These are phyloP conservation scores for Serripes groenlandicus DNA, from an alignment of 2,888 invertebrate genomes.

Conservation along the genomic window DNA sequence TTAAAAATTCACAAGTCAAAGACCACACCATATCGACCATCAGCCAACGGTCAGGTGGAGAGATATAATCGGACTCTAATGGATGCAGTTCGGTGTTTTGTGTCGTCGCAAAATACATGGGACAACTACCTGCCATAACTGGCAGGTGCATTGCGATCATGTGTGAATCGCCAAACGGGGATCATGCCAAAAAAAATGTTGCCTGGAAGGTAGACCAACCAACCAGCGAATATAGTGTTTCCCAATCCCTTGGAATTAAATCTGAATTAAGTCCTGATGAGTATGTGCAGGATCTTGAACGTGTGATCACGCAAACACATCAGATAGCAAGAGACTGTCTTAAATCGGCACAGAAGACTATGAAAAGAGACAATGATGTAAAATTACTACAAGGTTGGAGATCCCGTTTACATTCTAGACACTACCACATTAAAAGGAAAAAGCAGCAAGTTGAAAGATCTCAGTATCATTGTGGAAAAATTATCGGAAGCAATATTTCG, in stretches of 20 bases:
- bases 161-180: no score
- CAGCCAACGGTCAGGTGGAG: no score
- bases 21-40: constrained; percentile 39
- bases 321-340: constrained; percentile 12
- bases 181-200: no score
- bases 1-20: constrained; percentile 28
- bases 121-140: no score
- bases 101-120: no score
- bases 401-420: constrained; percentile 40
- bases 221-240: constrained; percentile 24
- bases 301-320: constrained; percentile 16
- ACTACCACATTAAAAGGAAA: constrained; percentile 16
- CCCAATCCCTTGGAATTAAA: neutral
- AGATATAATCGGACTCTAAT: no score
- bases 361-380: constrained; percentile 50
- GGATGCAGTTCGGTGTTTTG: no score
- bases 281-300: constrained; percentile 8
- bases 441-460: constrained; percentile 48
- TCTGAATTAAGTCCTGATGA: constrained; percentile 2
- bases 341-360: neutral
- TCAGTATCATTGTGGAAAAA: constrained; percentile 41
- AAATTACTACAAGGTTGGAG: constrained; percentile 34
- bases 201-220: constrained; percentile 19
- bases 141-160: no score
- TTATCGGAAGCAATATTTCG: constrained; percentile 43